phyloP scores from a whole-genome alignment of 2,113 vertebrate species.

The Bubo bubo region DNA sequence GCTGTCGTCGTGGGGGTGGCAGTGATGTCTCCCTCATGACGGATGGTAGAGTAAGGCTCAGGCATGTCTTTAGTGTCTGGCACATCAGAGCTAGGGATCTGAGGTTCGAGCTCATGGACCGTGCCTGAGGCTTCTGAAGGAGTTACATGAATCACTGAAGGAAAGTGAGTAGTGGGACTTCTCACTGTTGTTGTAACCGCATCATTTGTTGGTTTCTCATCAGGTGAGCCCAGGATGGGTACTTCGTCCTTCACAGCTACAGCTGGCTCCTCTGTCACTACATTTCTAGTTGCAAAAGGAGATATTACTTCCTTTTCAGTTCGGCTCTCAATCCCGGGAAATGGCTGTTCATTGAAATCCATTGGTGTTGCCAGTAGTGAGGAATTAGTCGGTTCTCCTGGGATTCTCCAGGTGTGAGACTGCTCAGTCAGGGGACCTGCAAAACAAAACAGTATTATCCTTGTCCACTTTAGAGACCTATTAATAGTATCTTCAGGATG shows the following conservation, averaged over 20 bases:
- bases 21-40: neutral
- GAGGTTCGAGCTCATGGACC: neutral
- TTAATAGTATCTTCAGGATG: neutral
- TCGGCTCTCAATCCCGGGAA: neutral
- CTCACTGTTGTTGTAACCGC: neutral
- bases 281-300: neutral
- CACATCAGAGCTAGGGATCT: neutral
- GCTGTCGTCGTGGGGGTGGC: neutral
- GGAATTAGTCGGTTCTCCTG: neutral
- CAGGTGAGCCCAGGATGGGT: neutral
- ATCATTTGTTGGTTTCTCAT: neutral
- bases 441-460: neutral
- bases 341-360: neutral
- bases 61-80: neutral
- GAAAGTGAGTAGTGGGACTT: neutral
- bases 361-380: neutral
- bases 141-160: neutral
- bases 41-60: neutral
- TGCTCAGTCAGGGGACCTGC: slow-evolving; percentile 35
- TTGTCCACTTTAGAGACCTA: neutral
- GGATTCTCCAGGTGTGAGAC: neutral
- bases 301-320: slow-evolving; percentile 18
- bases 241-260: neutral
- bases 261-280: slow-evolving; percentile 1
- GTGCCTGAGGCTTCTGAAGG: slow-evolving; percentile 8